Evolutionary conservation across 2,888 invertebrate genomes (phyloP), one percentile per base, ranked within the genome.

Genomic region (Synergus laeviventris): DNA sequence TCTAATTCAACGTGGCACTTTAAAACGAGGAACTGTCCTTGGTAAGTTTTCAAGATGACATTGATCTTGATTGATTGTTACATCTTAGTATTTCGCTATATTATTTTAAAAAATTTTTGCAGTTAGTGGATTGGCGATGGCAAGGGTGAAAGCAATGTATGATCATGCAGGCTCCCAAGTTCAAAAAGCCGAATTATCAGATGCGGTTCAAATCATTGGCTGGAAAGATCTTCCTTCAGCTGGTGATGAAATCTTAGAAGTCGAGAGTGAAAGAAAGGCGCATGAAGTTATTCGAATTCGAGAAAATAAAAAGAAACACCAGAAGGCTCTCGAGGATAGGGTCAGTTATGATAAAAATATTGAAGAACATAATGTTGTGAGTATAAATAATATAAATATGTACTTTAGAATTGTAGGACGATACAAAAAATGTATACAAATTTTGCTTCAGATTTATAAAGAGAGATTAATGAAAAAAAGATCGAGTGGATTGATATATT

Each of bases 211-310:
- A 88, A 94, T 98, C 73, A 93, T 96, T 73, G 99, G 99, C 4
- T 99, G 99, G 99, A 94, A 94, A 81, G 95, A 95, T 81, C 87
- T 99, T 81, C 99, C 99, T 0, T 89, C 94, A 0, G 97, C 98
- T 14, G 99, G 99, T 0, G 98, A 98, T 83, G 92, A 94, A 74
- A 94, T 99, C 49, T 91, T 98, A 8, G 95, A 99, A 92, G 97
- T 98, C 3, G 93, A 93, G 80, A 93, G 93, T 1, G 97, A 96
- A 93, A 95, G 93, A 92, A 92, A 93, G 78, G 95, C 95, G 0
- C 91, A 93, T 82, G 93, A 94, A 79, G 95, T 96, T 5, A 91
- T 97, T 81, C 92, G 92, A 61, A 94, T 92, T 89, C 93, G 98
- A 1, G 92, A 94, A 85, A 90, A 91, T 16, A 92, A 94, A 84